Percentiles rank a stretch among this genome's conserved stretches.
Evolutionary conservation across 2,113 vertebrate species (phyloP).

Genomic region (Eulacestoma nigropectus): DNA sequence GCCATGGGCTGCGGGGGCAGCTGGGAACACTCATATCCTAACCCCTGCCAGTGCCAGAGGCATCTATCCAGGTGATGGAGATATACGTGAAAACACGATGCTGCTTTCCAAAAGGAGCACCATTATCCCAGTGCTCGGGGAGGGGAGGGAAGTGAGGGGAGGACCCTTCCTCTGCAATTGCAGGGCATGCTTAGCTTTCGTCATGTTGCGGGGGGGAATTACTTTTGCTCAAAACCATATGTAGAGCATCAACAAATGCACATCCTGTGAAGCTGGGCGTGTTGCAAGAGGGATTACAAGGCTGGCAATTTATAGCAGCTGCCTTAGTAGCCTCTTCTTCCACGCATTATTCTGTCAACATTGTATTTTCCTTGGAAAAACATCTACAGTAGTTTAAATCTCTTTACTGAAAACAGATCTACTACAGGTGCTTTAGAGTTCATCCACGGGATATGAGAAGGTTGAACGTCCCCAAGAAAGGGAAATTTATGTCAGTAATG

Average conservation of each 20-base stretch:
- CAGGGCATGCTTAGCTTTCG: slow-evolving; percentile 4
- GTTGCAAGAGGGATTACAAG: slow-evolving; percentile 56
- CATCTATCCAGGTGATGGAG: not conserved
- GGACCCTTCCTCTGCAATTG: not conserved
- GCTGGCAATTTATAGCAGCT: slow-evolving; percentile 74
- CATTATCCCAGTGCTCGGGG: not conserved
- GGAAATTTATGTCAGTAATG: slow-evolving; percentile 70
- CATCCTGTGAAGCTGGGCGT: slow-evolving; percentile 48
- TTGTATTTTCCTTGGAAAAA: slow-evolving; percentile 80
- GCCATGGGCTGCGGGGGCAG: not conserved
- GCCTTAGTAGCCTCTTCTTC: slow-evolving; percentile 67
- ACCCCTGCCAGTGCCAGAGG: fast-evolving
- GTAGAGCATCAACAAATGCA: slow-evolving; percentile 59
- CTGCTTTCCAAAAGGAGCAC: not conserved
- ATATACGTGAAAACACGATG: not conserved
- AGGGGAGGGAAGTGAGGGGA: not conserved
- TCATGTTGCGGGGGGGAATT: slow-evolving; percentile 13
- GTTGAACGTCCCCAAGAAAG: slow-evolving; percentile 71
- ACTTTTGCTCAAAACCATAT: slow-evolving; percentile 60
- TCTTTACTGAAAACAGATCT: slow-evolving; percentile 72
- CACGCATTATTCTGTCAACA: slow-evolving; percentile 74
- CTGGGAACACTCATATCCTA: not conserved
- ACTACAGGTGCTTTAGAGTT: slow-evolving; percentile 77
- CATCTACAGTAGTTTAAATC: slow-evolving; percentile 66
- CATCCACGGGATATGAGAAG: slow-evolving; percentile 67